These are phyloP conservation scores for Cheirogaleus major DNA, from an alignment of 2,797 vertebrate genomes.

Conservation along the genomic window DNA sequence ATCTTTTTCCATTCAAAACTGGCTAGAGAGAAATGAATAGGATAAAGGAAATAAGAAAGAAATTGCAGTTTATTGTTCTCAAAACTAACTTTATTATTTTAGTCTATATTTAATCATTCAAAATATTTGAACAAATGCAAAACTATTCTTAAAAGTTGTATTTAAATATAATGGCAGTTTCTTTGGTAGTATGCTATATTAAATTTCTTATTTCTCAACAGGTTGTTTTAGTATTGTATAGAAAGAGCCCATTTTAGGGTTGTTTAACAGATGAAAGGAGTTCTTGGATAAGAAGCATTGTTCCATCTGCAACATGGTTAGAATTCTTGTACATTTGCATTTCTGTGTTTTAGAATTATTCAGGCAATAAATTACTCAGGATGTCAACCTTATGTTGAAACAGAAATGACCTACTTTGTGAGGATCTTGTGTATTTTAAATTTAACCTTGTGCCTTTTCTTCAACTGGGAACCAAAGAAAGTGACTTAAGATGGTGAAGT, in stretches of 20 bases:
- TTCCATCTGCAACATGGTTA: slow-evolving; percentile 50
- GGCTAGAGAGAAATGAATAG: not conserved
- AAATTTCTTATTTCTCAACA: slow-evolving; percentile 53
- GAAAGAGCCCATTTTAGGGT: not conserved
- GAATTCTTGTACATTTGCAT: slow-evolving; percentile 59
- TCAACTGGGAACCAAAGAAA: slow-evolving; percentile 21
- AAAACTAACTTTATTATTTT: slow-evolving; percentile 2
- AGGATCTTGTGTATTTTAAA: slow-evolving; percentile 63
- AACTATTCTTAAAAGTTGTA: slow-evolving; percentile 1
- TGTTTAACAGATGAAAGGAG: slow-evolving; percentile 45
- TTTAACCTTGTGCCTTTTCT: slow-evolving; percentile 63
- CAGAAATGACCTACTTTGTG: slow-evolving; percentile 71
- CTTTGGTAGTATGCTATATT: not conserved
- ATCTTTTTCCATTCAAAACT: slow-evolving; percentile 26
- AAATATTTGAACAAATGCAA: slow-evolving; percentile 37
- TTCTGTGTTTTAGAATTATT: slow-evolving; percentile 72
- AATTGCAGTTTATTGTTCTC: not conserved
- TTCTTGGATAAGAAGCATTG: slow-evolving; percentile 43
- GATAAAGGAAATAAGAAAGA: slow-evolving; percentile 27
- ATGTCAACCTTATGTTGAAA: slow-evolving; percentile 72
- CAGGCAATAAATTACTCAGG: slow-evolving; percentile 70
- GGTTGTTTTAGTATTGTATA: slow-evolving; percentile 28
- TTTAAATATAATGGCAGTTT: slow-evolving; percentile 43
- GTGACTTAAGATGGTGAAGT: not conserved
- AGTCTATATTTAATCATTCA: slow-evolving; percentile 29